A percentile compares a stretch with the other conserved stretches of the same genome.
These are phyloP conservation scores for Malurus leucopterus DNA, from an alignment of 2,797 vertebrate species.

Conservation along the genomic window DNA sequence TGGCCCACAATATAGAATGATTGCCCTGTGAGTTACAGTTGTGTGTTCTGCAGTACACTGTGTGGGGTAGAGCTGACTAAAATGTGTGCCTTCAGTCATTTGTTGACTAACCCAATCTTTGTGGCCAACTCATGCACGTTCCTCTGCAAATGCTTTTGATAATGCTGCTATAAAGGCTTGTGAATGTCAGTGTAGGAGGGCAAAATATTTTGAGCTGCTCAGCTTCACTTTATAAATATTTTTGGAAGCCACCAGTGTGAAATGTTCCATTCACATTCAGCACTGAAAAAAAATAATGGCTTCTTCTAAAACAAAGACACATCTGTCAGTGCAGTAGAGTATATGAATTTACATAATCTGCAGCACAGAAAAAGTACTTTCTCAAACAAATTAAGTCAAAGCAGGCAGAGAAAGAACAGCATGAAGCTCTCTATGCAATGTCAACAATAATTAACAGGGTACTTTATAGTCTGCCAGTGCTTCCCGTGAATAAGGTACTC, in stretches of 20 bases:
- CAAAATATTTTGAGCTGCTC: slow-evolving; percentile 55
- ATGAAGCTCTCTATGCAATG: slow-evolving; percentile 49
- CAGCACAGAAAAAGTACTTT: slow-evolving; percentile 47
- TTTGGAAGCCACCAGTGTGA: slow-evolving; percentile 47
- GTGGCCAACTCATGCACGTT: neutral
- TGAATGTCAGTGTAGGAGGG: slow-evolving; percentile 47
- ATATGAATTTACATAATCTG: slow-evolving; percentile 50
- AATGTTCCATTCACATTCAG: slow-evolving; percentile 38
- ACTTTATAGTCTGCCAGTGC: slow-evolving; percentile 37
- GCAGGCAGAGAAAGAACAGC: slow-evolving; percentile 50
- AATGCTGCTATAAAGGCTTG: neutral
- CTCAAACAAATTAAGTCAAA: slow-evolving; percentile 53
- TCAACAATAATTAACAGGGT: slow-evolving; percentile 60
- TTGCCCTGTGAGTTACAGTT: neutral
- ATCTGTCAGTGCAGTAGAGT: slow-evolving; percentile 46
- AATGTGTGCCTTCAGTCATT: neutral
- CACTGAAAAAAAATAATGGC: slow-evolving; percentile 25
- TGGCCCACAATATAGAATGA: neutral
- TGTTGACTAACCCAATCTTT: slow-evolving; percentile 1
- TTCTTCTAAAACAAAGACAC: slow-evolving; percentile 59
- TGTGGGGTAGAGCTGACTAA: neutral
- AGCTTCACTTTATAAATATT: slow-evolving; percentile 46
- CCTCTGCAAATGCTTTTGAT: slow-evolving; percentile 19
- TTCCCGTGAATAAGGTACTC: slow-evolving; percentile 18
- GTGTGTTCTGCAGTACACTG: neutral